Evolutionary conservation across 2,888 invertebrate genomes (phyloP), one percentile per base, ranked within the genome.

Genomic region (Ochlodes sylvanus): DNA sequence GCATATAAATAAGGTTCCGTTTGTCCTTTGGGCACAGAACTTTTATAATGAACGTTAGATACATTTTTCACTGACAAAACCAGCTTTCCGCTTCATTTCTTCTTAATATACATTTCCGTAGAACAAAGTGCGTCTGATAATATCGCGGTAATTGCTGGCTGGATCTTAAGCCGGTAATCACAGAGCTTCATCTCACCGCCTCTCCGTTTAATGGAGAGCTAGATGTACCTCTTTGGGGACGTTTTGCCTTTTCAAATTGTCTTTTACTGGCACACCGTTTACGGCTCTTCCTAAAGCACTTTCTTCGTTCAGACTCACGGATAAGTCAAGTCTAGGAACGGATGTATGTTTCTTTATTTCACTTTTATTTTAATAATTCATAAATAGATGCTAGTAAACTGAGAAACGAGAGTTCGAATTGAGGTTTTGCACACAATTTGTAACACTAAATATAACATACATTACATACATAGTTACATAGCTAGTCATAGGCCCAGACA

Each of bases 191-290:
- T 82, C 78, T 79, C 79, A 77, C 75, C 69, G 71, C 71, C 79
- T 77, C 82, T 76, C 71, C 71, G 78, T 72, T 76, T 85, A 85
- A 85, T 84, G 84, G 84, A 85, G 82, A 81, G 79, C 75, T 72
- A 72, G 73, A 41, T 66, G 66, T 60, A 42, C 69, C 78, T 80
- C 79, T 81, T 80, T 77, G 76, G 76, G 64, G 58, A 58, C 65
- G 50, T 65, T 65, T 75, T 72, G 73, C 76, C 75, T 77, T 80
- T 78, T 75, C 73, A 78, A 81, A 77, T 76, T 74, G 79, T 77
- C 78, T 79, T 79, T 80, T 73, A 66, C 66, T 60, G 58, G 57
- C 50, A 38, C 54, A 60, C 27, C 66, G 60, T 56, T 66, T 54
- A 66, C 64, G 32, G 52, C 7, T 44, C 27, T 27, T 27, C 14